Evolutionary conservation across 2,888 invertebrate genomes (phyloP).

Genomic region (Tenthredo distinguenda): DNA sequence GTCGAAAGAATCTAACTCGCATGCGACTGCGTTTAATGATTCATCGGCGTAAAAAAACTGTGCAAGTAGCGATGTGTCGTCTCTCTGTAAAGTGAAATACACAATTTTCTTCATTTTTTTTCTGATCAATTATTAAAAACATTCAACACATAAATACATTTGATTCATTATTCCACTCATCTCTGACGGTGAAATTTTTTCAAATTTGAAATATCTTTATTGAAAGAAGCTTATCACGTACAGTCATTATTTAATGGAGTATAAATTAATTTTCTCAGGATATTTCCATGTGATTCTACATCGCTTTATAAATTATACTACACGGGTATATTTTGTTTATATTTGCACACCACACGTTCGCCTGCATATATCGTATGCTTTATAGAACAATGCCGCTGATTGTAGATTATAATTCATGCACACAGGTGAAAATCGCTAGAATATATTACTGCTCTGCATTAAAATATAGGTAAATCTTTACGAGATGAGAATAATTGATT

Average conservation of each 20-base stretch:
- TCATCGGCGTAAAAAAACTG: conserved; percentile 99
- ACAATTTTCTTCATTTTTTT: conserved; percentile 39
- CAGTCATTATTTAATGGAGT: neutral
- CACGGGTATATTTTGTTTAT: neutral
- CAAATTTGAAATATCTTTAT: neutral
- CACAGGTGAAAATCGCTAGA: neutral
- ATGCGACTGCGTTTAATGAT: conserved; percentile 95
- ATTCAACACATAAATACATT: no score
- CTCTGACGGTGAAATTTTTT: neutral
- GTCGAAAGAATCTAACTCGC: conserved; percentile 99
- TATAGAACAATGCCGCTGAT: conserved; percentile 22
- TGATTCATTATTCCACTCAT: no score
- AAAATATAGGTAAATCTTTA: no score
- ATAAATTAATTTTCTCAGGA: neutral
- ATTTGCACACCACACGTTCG: neutral
- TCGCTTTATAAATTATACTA: neutral
- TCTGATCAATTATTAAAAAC: neutral
- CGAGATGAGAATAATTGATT: neutral
- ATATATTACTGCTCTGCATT: neutral
- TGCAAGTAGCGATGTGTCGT: conserved; percentile 95
- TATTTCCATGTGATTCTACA: neutral
- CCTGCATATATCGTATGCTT: neutral
- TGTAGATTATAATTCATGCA: neutral
- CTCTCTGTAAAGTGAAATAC: conserved; percentile 84
- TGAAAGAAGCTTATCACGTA: neutral